phyloP scores from a whole-genome alignment of 2,113 vertebrate species.

The Mormoops blainvillei region DNA sequence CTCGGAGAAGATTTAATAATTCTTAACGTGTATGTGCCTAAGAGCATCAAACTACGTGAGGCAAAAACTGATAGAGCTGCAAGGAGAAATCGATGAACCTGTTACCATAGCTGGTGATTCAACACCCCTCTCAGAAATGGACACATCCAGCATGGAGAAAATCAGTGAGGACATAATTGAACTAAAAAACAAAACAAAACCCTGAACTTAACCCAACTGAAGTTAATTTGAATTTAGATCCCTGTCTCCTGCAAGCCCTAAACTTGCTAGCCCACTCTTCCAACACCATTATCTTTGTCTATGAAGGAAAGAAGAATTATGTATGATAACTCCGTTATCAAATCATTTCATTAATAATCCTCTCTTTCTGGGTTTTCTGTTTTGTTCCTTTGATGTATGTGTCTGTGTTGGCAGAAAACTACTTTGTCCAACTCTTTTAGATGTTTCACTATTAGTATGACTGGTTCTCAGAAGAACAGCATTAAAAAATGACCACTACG shows the following conservation, averaged over 20 bases:
- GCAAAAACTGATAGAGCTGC: background rate
- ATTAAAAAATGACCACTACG: background rate
- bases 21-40: background rate
- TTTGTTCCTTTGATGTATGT: background rate
- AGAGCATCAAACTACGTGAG: background rate
- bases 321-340: background rate
- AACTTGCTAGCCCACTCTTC: background rate
- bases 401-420: background rate
- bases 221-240: conserved; percentile 11
- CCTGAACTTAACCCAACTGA: background rate
- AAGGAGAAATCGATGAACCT: background rate
- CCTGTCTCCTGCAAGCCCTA: background rate
- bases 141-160: background rate
- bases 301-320: background rate
- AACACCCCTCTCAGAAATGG: background rate
- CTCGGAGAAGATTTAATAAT: background rate
- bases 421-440: background rate
- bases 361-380: background rate
- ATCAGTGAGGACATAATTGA: background rate
- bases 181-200: background rate
- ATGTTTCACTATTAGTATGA: background rate
- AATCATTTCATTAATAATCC: background rate
- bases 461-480: background rate
- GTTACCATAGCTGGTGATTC: background rate
- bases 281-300: background rate